phyloP scores from a whole-genome alignment of 2,113 vertebrate genomes.

The Serilophus lunatus region DNA sequence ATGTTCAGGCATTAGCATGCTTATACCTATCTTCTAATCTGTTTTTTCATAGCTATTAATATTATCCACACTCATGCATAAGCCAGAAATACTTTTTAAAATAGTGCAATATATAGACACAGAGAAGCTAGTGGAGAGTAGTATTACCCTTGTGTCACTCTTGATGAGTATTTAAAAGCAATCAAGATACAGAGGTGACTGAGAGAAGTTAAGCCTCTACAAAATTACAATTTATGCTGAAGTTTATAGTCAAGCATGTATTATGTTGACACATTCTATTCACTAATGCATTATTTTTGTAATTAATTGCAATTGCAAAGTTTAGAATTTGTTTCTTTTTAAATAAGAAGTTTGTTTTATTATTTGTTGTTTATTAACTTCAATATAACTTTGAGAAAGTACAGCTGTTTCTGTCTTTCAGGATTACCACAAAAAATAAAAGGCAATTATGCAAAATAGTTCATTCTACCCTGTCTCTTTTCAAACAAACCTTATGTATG shows the following conservation, averaged over 20 bases:
- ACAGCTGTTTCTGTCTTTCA: neutral
- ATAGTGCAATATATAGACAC: neutral
- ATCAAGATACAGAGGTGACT: neutral
- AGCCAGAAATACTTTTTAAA: neutral
- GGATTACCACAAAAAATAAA: neutral
- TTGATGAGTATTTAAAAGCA: neutral
- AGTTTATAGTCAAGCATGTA: neutral
- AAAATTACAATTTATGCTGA: neutral
- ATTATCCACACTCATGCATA: neutral
- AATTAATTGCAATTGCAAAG: neutral
- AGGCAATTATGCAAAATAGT: neutral
- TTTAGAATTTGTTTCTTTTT: neutral
- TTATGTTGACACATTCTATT: neutral
- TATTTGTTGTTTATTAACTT: neutral
- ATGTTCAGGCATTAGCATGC: neutral
- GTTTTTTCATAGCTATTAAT: neutral
- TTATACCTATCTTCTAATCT: neutral
- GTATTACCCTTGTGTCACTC: neutral
- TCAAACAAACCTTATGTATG: neutral
- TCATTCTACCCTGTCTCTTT: neutral
- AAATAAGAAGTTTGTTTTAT: neutral
- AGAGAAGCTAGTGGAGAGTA: neutral
- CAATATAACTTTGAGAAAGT: neutral
- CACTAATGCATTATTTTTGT: neutral
- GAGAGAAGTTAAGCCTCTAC: neutral